These are phyloP conservation scores for Rousettus leschenaultii DNA, from an alignment of 2,113 vertebrate species.

Conservation along the genomic window DNA sequence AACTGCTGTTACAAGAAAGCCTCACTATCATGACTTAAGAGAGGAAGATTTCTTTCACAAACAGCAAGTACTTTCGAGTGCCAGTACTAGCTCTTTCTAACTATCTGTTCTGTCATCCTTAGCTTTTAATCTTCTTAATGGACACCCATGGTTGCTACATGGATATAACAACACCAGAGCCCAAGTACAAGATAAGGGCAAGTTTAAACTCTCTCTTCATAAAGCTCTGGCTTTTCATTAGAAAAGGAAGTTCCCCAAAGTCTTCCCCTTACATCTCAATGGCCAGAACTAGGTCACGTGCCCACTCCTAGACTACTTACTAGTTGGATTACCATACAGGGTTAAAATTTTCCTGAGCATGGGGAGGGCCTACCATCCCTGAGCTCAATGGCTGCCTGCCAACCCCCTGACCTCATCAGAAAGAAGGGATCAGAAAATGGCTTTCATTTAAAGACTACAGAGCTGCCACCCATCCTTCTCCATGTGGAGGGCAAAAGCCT, in stretches of 20 bases:
- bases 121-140: not conserved
- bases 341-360: not conserved
- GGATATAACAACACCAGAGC: not conserved
- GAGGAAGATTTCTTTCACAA: no score
- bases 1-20: not conserved
- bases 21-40: not conserved
- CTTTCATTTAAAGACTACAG: not conserved
- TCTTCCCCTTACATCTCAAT: not conserved
- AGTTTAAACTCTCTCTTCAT: not conserved
- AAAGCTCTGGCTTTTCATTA: not conserved
- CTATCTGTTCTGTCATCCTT: not conserved
- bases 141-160: not conserved
- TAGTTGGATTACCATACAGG: not conserved
- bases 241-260: not conserved
- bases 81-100: not conserved
- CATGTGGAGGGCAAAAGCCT: not conserved
- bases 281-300: not conserved
- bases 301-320: not conserved
- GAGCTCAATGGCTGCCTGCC: not conserved
- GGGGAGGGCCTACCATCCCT: not conserved
- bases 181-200: not conserved
- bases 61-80: not conserved
- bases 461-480: not conserved
- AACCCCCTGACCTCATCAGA: not conserved
- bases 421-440: not conserved